Percentiles rank a stretch among this genome's conserved stretches.
Evolutionary conservation across 2,888 invertebrate genomes (phyloP).

Genomic region (Eugnorisma glareosa): DNA sequence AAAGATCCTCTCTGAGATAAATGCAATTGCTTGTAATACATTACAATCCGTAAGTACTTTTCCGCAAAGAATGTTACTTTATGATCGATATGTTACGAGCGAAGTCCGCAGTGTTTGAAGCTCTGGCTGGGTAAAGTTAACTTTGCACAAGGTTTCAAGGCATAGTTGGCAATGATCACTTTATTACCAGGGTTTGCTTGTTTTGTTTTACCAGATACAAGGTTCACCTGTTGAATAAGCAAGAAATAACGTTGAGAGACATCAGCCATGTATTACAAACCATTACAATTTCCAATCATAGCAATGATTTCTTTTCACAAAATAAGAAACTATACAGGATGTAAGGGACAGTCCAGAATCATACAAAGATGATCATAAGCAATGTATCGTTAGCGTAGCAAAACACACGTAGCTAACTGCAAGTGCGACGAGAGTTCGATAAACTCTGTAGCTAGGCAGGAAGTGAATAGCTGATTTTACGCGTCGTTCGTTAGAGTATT

Average conservation of each 20-base stretch:
- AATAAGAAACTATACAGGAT: background rate
- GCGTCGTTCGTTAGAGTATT: no score
- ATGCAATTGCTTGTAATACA: constrained; percentile 19
- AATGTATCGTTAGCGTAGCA: no score
- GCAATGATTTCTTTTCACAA: background rate
- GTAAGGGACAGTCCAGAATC: no score
- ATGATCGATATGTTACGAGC: constrained; percentile 26
- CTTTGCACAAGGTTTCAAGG: constrained; percentile 5
- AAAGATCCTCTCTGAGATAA: constrained; percentile 4
- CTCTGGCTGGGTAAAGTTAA: background rate
- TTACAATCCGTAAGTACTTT: constrained; percentile 10
- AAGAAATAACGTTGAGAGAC: background rate
- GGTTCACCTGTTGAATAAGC: background rate
- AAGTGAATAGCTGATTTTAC: no score
- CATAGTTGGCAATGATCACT: constrained; percentile 8
- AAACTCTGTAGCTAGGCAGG: no score
- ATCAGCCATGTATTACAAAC: background rate
- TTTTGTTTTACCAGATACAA: background rate
- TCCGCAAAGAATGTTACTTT: constrained; percentile 20
- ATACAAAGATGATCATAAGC: no score
- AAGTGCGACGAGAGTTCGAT: no score
- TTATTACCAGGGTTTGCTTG: background rate
- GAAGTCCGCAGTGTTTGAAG: constrained; percentile 16
- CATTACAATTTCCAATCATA: background rate
- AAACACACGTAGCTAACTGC: no score